Evolutionary conservation across 2,888 invertebrate species (phyloP).

Genomic region (Polyommatus icarus): DNA sequence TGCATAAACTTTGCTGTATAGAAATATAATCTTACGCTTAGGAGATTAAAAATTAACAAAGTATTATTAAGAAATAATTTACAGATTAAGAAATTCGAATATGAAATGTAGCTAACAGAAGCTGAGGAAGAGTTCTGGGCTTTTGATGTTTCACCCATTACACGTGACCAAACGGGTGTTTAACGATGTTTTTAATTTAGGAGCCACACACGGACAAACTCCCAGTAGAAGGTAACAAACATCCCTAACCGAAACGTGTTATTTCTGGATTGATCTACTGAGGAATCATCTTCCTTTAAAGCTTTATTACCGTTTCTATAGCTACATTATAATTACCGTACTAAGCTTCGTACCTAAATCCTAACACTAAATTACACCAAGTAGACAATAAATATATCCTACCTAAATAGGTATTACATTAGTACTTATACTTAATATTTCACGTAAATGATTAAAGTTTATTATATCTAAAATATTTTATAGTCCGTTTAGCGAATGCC

Average conservation of each 20-base stretch:
- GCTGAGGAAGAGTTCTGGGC: neutral
- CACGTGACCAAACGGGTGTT: neutral
- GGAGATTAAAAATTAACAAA: neutral
- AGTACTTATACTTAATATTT: neutral
- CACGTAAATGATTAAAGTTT: no score
- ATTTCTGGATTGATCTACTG: constrained; percentile 14
- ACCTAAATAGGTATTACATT: neutral
- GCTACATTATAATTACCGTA: neutral
- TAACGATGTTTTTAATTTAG: neutral
- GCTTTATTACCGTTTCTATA: constrained; percentile 14
- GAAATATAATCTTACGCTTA: neutral
- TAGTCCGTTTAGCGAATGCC: no score
- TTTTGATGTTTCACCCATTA: neutral
- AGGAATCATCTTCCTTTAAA: constrained; percentile 20
- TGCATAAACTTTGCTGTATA: no score
- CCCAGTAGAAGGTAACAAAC: constrained; percentile 11
- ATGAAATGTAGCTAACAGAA: constrained; percentile 1
- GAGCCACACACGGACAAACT: neutral
- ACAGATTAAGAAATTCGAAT: neutral
- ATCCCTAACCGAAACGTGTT: constrained; percentile 25
- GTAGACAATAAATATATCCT: neutral
- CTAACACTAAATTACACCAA: neutral
- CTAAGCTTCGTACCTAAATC: neutral
- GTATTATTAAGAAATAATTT: neutral
- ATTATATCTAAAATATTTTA: no score